Evolutionary conservation across 2,113 vertebrate genomes (phyloP).

Genomic region (Peromyscus polionotus): DNA sequence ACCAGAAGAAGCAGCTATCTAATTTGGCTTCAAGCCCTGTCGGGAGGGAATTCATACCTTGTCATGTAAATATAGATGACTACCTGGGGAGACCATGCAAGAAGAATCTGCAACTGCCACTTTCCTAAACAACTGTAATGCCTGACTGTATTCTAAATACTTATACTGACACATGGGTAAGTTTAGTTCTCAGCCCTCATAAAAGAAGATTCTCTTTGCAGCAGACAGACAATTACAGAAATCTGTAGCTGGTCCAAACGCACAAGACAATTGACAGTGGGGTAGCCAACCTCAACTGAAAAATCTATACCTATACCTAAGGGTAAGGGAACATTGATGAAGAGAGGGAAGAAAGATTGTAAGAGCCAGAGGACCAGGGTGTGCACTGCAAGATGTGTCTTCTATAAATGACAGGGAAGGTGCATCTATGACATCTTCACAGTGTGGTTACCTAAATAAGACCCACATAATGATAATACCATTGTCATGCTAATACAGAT

Average conservation of each 20-base stretch:
- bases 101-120: neutral
- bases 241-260: neutral
- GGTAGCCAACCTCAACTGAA: neutral
- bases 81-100: neutral
- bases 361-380: neutral
- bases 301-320: neutral
- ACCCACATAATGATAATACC: neutral
- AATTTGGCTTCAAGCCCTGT: neutral
- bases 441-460: neutral
- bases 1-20: neutral
- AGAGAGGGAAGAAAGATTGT: neutral
- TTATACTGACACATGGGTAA: neutral
- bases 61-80: neutral
- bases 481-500: neutral
- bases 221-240: neutral
- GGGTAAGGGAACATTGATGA: neutral
- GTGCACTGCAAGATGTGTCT: no score
- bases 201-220: neutral
- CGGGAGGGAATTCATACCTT: neutral
- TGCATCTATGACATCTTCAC: neutral
- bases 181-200: neutral
- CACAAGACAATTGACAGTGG: neutral
- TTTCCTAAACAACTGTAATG: neutral
- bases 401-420: neutral
- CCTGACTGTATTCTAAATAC: neutral